Evolutionary conservation across 2,797 vertebrate genomes (phyloP), one percentile per base, ranked within the genome.

Genomic region (Mormyrops boulengeri): DNA sequence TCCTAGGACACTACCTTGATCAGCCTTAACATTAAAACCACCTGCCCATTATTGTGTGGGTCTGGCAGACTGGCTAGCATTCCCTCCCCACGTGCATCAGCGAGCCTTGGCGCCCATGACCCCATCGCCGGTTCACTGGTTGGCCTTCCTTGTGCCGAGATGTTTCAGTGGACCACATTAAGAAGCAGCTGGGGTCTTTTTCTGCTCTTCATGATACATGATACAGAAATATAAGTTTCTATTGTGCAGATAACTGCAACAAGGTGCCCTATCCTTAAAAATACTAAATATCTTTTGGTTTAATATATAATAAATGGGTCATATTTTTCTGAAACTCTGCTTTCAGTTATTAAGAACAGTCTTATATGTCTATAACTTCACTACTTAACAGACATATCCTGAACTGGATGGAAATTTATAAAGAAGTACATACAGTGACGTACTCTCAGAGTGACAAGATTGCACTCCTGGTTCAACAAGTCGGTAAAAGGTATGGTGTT

Each of bases 391-490:
- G 96, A 50, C 92, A 90, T 88, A 87, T 97, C 34, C 77, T 94
- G 90, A 94, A 95, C 89, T 93, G 93, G 86, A 89, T 97, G 87
- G 89, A 89, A 84, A 93, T 91, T 0, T 96, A 94, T 41, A 90
- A 96, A 91, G 41, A 82, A 52, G 92, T 94, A 87, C 88, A 95
- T 93, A 93, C 95, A 80, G 87, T 94, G 86, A 97, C 96, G 2
- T 97, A 96, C 26, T 89, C 92, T 47, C 95, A 96, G 57, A 93
- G 57, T 26, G 92, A 93, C 4, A 93, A 92, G 84, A 94, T 96
- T 0, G 66, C 94, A 0, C 73, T 91, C 6, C 91, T 97, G 90
- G 89, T 96, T 92, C 94, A 96, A 89, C 94, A 95, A 41, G 95
- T 95, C 8, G 96, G 95, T 89, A 90, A 84, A 87, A 97, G 96